Percentiles rank a stretch among this genome's conserved stretches.
These are phyloP conservation scores for Ormyrus pomaceus DNA, from an alignment of 2,888 invertebrate genomes.

Conservation along the genomic window DNA sequence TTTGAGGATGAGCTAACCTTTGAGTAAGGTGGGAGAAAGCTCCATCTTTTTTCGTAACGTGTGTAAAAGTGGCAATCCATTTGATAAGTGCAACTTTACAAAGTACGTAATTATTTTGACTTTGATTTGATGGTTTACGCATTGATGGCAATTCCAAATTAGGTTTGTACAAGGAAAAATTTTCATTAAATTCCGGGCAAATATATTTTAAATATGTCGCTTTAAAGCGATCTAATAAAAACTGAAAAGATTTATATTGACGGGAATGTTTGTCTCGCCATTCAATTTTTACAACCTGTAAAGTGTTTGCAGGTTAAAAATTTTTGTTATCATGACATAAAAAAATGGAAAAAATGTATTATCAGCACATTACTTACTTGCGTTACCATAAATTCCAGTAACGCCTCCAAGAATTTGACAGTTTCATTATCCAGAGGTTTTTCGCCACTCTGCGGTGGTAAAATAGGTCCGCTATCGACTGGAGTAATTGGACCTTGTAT, in stretches of 20 bases:
- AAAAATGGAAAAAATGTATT: constrained; percentile 3
- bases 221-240: constrained; percentile 94
- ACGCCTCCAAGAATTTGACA: constrained; percentile 90
- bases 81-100: constrained; percentile 92
- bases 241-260: constrained; percentile 91
- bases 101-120: constrained; percentile 78
- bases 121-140: constrained; percentile 81
- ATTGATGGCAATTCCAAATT: constrained; percentile 86
- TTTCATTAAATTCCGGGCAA: constrained; percentile 90
- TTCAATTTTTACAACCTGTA: constrained; percentile 86
- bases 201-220: constrained; percentile 92
- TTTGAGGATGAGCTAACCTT: constrained; percentile 61
- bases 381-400: constrained; percentile 93
- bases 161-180: constrained; percentile 89
- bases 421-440: constrained; percentile 90
- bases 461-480: constrained; percentile 86
- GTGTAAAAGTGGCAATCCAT: constrained; percentile 89
- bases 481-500: constrained; percentile 84
- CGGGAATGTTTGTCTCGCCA: constrained; percentile 91
- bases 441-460: constrained; percentile 90
- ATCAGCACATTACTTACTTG: constrained; percentile 77
- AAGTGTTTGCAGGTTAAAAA: background rate
- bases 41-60: constrained; percentile 83
- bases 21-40: constrained; percentile 70
- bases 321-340: background rate